Base-by-base conservation (phyloP, 1,140 invertebrate genomes). In the Drosophila aff. region DNA sequence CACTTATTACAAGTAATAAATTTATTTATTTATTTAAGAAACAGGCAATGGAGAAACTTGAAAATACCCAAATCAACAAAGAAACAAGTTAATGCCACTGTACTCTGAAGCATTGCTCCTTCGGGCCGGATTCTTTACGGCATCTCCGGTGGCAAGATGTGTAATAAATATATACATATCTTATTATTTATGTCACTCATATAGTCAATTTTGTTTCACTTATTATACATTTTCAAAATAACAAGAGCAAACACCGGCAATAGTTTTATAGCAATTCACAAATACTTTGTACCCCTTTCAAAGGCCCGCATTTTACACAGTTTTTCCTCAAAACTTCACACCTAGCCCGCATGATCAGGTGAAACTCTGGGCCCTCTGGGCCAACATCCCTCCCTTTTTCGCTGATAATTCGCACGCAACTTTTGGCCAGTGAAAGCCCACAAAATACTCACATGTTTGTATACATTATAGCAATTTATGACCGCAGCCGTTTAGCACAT, bases 401-500 rank as follows among this genome's bases (percentile, higher is more conserved):
- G 31, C 50, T 49, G 68, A 79, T 79, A 69, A 68, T 77, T 83
- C 53, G 71, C 76, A 83, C 81, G 81, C 76, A 82, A 63, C 75
- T 75, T 79, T 74, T 67, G 18, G 71, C 80, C 67, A 72, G 81
- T 84, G 76, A 83, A 83, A 84, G 81, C 81, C 81, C 73, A 60
- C 74, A 81, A 85, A 84, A 76, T 76, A 62, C 63, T 80, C 82
- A 59, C 46, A 73, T 75, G 59, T 58, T 81, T 53, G 38, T 58
- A 67, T 49, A 43, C 60, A 69, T 77, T 47, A 78, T 66, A 81
- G 49, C 77, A 73, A 84, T 79, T 85, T 84, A 71, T 76, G 59
- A 79, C 75, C 75, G 75, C 78, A 79, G 76, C 82, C 49, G 79
- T 76, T 86, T 85, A 81, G 79, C 82, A 80, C 82, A 68, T 84